Evolutionary conservation across 1,140 invertebrate species (phyloP), one percentile per base, ranked within the genome.

Genomic region (Drosophila paulistorum): DNA sequence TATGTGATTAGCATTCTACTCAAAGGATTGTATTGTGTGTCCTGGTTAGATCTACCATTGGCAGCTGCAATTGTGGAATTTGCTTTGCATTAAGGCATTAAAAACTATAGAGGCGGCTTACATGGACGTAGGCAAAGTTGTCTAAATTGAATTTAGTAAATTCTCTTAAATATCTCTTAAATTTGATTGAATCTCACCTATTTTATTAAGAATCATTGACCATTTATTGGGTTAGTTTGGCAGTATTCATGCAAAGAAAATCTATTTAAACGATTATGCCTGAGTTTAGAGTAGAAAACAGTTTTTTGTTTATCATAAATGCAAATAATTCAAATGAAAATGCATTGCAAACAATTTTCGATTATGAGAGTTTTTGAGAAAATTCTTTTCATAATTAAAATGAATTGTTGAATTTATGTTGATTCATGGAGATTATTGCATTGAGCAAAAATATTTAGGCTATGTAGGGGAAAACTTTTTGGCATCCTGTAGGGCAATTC

Each of bases 1-100:
- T 74, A 79, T 74, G 70, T 59, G 74, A 87, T 86, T 87, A 86
- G 77, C 79, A n/a, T 65, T 64, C 54, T 51, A 54, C 30, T 66
- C 9, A 57, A 68, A 65, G 55, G 30, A 17, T 39, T 35, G 14
- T 17, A 14, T 9, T 3, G 2, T 30, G 7, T 10, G 13, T 13
- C 14, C 4, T 14, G 41, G 11, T 4, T n/a, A 30, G 42, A 14
- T 33, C 26, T 4, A 13, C 26, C 11, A 26, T 7, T 2, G 7
- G 30, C 4, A 64, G 62, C 9, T 35, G 23, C 35, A 41, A 6
- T 33, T 35, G 9, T 17, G 10, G 6, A 17, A 14, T 11, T 55
- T 55, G 6, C 4, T 10, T n/a, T 30, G 2, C 59, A 41, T 10
- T 62, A 13, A 20, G 1, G 30, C 30, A 17, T 17, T 17, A 17